These are phyloP conservation scores for Liasis olivaceus DNA, from an alignment of 2,797 vertebrate genomes.

Conservation along the genomic window DNA sequence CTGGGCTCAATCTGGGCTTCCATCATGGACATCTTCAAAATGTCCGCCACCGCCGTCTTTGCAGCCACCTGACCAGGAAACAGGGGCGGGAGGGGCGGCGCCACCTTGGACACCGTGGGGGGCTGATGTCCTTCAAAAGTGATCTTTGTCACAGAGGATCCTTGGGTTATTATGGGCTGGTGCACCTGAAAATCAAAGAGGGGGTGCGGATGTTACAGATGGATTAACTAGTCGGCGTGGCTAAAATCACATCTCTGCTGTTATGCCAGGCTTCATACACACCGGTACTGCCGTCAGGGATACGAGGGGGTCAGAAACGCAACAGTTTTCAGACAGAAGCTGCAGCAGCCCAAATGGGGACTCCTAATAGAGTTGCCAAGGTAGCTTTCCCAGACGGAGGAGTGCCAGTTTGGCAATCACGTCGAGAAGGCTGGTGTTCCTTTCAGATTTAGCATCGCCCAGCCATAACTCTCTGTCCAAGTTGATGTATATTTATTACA, in stretches of 20 bases:
- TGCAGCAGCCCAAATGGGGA: slow-evolving; percentile 54
- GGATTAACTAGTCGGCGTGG: slow-evolving; percentile 28
- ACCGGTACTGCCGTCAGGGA: slow-evolving; percentile 66
- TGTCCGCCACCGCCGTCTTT: slow-evolving; percentile 90
- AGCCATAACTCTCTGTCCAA: slow-evolving; percentile 36
- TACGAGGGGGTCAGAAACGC: slow-evolving; percentile 66
- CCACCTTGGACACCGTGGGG: slow-evolving; percentile 81
- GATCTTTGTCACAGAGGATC: slow-evolving; percentile 93
- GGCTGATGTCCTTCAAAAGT: slow-evolving; percentile 86
- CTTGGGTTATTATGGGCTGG: slow-evolving; percentile 93
- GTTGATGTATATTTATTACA: too few species aligned
- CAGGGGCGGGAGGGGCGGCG: slow-evolving; percentile 82
- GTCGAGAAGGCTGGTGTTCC: slow-evolving; percentile 69
- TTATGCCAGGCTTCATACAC: background rate
- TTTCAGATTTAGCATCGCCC: slow-evolving; percentile 61
- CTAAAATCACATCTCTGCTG: too few species aligned
- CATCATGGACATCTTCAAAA: slow-evolving; percentile 98
- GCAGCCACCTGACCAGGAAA: slow-evolving; percentile 74
- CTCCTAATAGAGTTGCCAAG: slow-evolving; percentile 51
- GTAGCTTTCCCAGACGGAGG: slow-evolving; percentile 66
- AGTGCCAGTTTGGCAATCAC: slow-evolving; percentile 56
- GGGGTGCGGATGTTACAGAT: slow-evolving; percentile 75
- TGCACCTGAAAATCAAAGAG: slow-evolving; percentile 80
- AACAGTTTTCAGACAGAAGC: slow-evolving; percentile 64
- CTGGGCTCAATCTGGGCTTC: slow-evolving; percentile 93